A percentile compares a stretch with the other conserved stretches of the same genome.
Conservation (phyloP, 2,113 vertebrate genomes). For the Sapajus apella region DNA sequence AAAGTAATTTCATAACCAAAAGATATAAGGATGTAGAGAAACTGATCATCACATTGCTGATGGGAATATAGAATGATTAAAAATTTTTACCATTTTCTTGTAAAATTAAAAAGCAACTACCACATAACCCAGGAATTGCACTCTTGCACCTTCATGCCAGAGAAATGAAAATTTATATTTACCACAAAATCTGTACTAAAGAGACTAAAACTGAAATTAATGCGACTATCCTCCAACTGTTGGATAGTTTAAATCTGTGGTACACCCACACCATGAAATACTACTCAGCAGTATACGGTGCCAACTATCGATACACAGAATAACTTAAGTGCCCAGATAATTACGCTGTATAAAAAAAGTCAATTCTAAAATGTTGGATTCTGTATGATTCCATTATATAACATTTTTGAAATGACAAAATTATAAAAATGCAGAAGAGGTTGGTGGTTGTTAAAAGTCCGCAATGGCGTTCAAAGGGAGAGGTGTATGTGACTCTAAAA, state of each 20-base stretch:
- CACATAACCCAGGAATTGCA: neutral
- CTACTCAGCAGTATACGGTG: neutral
- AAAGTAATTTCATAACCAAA: neutral
- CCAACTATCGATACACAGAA: neutral
- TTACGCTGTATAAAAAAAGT: neutral
- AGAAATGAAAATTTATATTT: neutral
- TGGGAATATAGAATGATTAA: no score
- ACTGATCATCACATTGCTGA: neutral
- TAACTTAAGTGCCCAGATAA: neutral
- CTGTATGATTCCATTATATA: neutral
- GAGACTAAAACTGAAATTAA: neutral
- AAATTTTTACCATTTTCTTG: neutral
- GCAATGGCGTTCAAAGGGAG: neutral
- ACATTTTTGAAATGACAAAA: neutral
- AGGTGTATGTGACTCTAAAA: no score
- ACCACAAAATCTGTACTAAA: neutral
- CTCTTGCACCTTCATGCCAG: neutral
- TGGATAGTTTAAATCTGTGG: neutral
- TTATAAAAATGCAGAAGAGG: neutral
- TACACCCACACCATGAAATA: neutral
- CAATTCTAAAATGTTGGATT: neutral
- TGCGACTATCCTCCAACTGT: neutral
- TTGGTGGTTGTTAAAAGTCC: no score
- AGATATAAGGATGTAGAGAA: neutral
- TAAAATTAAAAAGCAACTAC: neutral